Evolutionary conservation across 2,888 invertebrate genomes (phyloP), one percentile per base, ranked within the genome.

Genomic region (Caenorhabditis japonica): DNA sequence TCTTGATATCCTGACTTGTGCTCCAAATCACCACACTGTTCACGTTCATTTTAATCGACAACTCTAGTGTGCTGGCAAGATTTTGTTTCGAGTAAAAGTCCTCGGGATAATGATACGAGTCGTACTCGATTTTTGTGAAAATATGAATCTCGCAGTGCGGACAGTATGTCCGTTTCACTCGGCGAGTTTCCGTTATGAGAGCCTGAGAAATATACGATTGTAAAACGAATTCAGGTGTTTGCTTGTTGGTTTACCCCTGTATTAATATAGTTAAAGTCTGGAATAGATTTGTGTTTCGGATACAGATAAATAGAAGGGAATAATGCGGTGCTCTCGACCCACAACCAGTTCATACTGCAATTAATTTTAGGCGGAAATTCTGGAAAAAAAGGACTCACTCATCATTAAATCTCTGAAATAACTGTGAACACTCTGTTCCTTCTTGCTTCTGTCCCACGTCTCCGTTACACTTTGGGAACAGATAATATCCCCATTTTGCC

Each of bases 81-180:
- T 81, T 79, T 44, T 71, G 62, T 80, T 76, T 76, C 47, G 73
- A 64, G 58, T 74, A 78, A 33, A 69, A 78, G 4, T 62, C 66
- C 27, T 53, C 51, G 8, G 56, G 69, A 4, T 53, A 51, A 30
- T 72, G 49, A 44, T 83, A 82, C 10, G 83, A 66, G 36, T 81
- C 74, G 58, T 84, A 85, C 66, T 85, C 85, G 52, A 84, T 77
- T 51, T 84, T 84, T 19, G 81, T 81, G 56, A 80, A 83, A 17
- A 77, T 52, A 15, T 80, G 76, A 30, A 81, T 77, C 25, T 73
- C 70, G 15, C 55, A 59, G 19, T 27, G 34, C 15, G 70, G 75
- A 15, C 66, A 60, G 52, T 59, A 60, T 7, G 39, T 49, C 10
- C 25, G 23, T 39, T 55, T 64, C 41, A 76, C 76, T 44, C 78